Conservation (phyloP, 1,140 invertebrate species). For the Thaumatotibia leucotreta region DNA sequence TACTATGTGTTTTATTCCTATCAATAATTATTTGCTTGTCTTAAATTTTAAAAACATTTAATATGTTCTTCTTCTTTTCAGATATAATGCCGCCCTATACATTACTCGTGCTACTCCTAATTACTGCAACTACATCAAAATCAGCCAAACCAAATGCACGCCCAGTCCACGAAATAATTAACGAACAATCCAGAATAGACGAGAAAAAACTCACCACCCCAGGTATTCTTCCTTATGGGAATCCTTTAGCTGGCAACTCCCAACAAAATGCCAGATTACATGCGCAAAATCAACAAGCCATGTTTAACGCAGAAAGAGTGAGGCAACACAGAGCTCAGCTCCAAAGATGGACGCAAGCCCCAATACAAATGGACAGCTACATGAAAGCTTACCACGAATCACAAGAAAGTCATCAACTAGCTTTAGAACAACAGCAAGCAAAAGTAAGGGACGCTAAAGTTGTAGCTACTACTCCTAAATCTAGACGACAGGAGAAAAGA, state of each 20-base stretch:
- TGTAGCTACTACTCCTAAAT: not conserved
- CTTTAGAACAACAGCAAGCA: slow-evolving; percentile 59
- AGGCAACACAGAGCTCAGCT: slow-evolving; percentile 64
- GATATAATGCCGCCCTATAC: slow-evolving; percentile 39
- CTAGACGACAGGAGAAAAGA: slow-evolving; percentile 12
- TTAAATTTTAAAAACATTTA: not conserved
- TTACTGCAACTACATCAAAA: slow-evolving; percentile 26
- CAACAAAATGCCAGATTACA: slow-evolving; percentile 57
- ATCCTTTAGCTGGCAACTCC: slow-evolving; percentile 60
- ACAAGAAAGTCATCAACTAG: slow-evolving; percentile 66
- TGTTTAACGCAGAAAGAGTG: slow-evolving; percentile 65
- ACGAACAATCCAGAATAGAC: slow-evolving; percentile 60
- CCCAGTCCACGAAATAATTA: slow-evolving; percentile 59
- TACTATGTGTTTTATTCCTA: no score
- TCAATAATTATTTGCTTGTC: no score
- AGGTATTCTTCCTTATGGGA: slow-evolving; percentile 50
- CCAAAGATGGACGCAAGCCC: slow-evolving; percentile 51
- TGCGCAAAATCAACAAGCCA: slow-evolving; percentile 63
- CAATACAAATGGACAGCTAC: slow-evolving; percentile 56
- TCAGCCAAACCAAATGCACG: slow-evolving; percentile 43
- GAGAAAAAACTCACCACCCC: slow-evolving; percentile 35
- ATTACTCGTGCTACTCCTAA: slow-evolving; percentile 32
- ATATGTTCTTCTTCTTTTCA: slow-evolving; percentile 35
- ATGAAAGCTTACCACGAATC: slow-evolving; percentile 70
- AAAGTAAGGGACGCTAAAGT: slow-evolving; percentile 32